Percentiles rank a stretch among this genome's conserved stretches.
phyloP scores from a whole-genome alignment of 2,113 vertebrate species.

The Amphiprion ocellaris region DNA sequence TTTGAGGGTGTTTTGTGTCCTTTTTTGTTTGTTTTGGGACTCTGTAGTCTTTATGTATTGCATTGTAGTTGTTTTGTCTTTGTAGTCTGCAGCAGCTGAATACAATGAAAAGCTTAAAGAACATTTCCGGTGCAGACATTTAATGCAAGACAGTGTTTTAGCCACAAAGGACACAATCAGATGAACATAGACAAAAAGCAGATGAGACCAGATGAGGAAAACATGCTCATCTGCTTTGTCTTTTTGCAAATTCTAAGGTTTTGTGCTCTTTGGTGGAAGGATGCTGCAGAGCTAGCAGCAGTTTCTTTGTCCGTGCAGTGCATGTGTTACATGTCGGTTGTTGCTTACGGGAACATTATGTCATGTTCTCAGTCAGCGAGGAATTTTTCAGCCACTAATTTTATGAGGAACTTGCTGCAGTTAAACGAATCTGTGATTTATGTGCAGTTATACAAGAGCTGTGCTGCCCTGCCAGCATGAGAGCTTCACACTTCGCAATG shows the following conservation, averaged over 20 bases:
- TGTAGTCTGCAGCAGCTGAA: too few species aligned
- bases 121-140: too few species aligned
- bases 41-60: too few species aligned
- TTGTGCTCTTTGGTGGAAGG: background rate
- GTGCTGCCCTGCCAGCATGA: background rate
- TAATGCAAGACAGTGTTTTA: too few species aligned
- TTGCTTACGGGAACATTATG: conserved; percentile 12
- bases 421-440: conserved; percentile 48
- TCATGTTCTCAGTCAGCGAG: conserved; percentile 14
- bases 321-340: background rate
- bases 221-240: background rate
- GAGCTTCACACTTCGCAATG: too few species aligned
- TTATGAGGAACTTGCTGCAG: conserved; percentile 25
- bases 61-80: too few species aligned
- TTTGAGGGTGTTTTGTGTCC: too few species aligned
- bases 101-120: too few species aligned
- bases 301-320: background rate
- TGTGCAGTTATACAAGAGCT: background rate
- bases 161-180: too few species aligned
- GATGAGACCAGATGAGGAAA: background rate
- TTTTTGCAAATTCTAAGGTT: background rate
- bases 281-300: background rate
- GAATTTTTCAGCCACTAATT: conserved; percentile 18
- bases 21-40: too few species aligned
- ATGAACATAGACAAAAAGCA: too few species aligned